A percentile compares a stretch with the other conserved stretches of the same genome.
Conservation (phyloP, 2,797 vertebrate species). For the Carcharodon carcharias region DNA sequence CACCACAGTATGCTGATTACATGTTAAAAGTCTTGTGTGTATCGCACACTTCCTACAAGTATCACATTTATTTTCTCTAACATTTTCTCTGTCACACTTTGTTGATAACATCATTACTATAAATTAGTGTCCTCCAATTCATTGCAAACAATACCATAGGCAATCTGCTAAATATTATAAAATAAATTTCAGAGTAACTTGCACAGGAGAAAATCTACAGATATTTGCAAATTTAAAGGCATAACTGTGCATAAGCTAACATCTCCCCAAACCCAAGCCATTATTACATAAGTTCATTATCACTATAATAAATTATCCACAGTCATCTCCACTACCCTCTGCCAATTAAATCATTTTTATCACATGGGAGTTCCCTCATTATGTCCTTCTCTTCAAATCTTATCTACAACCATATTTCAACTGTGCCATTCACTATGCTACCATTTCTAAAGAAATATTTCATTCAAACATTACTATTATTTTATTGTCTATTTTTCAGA, state of each 20-base stretch:
- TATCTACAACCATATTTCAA: slow-evolving; percentile 7
- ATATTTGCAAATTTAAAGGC: not conserved
- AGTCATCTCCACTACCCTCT: not conserved
- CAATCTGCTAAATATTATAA: slow-evolving; percentile 5
- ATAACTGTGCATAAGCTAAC: not conserved
- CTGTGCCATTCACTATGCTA: not conserved
- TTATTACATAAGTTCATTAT: slow-evolving; percentile 1
- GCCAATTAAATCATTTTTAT: slow-evolving; percentile 25
- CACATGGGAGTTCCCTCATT: slow-evolving; percentile 1
- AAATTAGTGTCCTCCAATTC: not conserved
- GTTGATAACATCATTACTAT: not conserved
- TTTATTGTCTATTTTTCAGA: not conserved
- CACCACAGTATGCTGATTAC: not conserved
- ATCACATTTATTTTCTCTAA: not conserved
- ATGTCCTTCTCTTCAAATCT: slow-evolving; percentile 4
- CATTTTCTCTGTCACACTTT: not conserved
- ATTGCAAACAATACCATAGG: not conserved
- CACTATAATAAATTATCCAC: slow-evolving; percentile 2
- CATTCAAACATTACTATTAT: not conserved
- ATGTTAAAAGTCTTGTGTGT: not conserved
- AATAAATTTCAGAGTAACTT: not conserved
- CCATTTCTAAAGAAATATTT: not conserved
- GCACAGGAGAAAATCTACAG: not conserved
- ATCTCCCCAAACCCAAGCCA: not conserved
- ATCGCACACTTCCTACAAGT: not conserved